Evolutionary conservation across 1,140 invertebrate genomes (phyloP), one percentile per base, ranked within the genome.

Genomic region (Paraescarpia echinospica): DNA sequence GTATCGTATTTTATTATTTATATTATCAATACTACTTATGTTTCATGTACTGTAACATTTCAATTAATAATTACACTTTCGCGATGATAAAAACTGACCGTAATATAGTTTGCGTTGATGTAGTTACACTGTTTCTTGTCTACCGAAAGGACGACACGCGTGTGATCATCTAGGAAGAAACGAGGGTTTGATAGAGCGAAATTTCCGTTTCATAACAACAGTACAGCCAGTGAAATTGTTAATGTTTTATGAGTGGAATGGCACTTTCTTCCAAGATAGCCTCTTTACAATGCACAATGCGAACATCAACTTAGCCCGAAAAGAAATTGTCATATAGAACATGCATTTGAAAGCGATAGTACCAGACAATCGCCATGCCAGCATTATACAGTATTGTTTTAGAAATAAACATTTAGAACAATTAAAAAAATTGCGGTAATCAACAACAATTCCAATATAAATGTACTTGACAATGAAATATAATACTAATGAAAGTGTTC

Each of bases 61-160:
- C 59, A 77, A 77, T 0, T 27, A 6, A 77, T 77, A 4, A 41
- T 41, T 41, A 41, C 4, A 4, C 41, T 41, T 4, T 77, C 22
- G 22, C 4, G 4, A 77, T 18, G 59, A 77, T 18, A 77, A 77
- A 12, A 14, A 33, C 91, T 91, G 41, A 91, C 91, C 34, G 27
- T n/a, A 34, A 92, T 92, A 48, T 92, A 92, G 59, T 92, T 92
- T 33, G 92, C 92, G n/a, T 92, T 92, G 41, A 92, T 92, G 51
- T 92, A 92, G 77, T 92, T 48, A 27, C 51, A 51, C n/a, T 77
- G 51, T 6, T 89, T 48, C 48, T 92, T 89, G 31, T 59, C n/a
- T 9, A 34, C 34, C 0, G 59, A 59, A 14, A 92, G 59, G 5
- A 92, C 77, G 33, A 92, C 92, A 33, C 92, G 59, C 51, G 92